Evolutionary conservation across 2,797 vertebrate genomes (phyloP), one percentile per base, ranked within the genome.

Genomic region (Tragelaphus eurycerus): DNA sequence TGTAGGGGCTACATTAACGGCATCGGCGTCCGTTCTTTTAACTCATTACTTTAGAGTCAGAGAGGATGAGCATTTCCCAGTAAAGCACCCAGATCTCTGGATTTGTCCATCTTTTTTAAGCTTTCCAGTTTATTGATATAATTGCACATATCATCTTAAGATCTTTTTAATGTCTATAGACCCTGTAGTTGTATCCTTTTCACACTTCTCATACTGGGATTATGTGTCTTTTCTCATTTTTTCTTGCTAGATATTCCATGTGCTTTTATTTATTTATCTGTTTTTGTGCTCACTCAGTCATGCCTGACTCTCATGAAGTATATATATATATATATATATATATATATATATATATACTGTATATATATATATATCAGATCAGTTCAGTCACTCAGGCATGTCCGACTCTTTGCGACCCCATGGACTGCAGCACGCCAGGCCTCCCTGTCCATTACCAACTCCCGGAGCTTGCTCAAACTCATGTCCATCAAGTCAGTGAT

Each of bases 1-100:
- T 1, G 2, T 10, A 23, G n/a, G 29, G 27, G 3, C 2, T 0
- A 6, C 16, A 15, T 13, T 48, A 50, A 31, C 14, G 14, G 6
- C 8, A 1, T 23, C 3, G 5, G 11, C 7, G 7, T n/a, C n/a
- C 3, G 0, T 52, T 34, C 29, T 10, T 59, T 74, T 17, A 59
- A 52, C n/a, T 14, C 38, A 6, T 11, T 12, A 82, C 23, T 52
- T 31, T 1, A 2, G 60, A 59, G 46, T 38, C 17, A 48, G 48
- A 11, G 19, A 29, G 23, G 38, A 50, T 54, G 34, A 29, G 59
- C 43, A 16, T 34, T 52, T 62, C 52, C 21, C 19, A 17, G 52
- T 10, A 48, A 38, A 76, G 7, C 4, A 16, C 3, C 8, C 50
- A 46, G 27, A 84, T 67, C 15, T n/a, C 23, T 3, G 60, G 25